These are phyloP conservation scores for Tipula vernalis DNA, from an alignment of 2,888 invertebrate species.

Conservation along the genomic window DNA sequence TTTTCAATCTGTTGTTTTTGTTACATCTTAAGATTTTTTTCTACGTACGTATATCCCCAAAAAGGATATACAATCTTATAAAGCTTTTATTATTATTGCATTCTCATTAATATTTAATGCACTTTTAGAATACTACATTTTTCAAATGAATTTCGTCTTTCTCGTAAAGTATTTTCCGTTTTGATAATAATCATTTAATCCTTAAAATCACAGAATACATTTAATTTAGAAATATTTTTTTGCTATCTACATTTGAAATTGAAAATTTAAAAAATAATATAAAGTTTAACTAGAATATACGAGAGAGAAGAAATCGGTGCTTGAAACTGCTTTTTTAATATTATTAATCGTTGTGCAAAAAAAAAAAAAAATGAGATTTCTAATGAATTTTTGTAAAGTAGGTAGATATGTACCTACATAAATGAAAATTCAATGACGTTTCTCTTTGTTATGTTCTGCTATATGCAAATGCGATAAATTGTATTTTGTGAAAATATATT, in stretches of 20 bases:
- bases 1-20: neutral
- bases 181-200: neutral
- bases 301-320: neutral
- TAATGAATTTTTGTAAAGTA: no score
- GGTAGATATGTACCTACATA: no score
- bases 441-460: no score
- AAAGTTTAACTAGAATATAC: neutral
- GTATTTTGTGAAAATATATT: no score
- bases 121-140: neutral
- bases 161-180: neutral
- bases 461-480: no score
- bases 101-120: conserved; percentile 4
- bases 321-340: neutral
- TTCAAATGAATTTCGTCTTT: neutral
- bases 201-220: neutral
- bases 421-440: no score
- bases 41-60: neutral
- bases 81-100: conserved; percentile 4
- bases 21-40: neutral
- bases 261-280: neutral
- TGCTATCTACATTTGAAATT: neutral
- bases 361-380: no score
- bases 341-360: no score
- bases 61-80: neutral
- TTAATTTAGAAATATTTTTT: neutral